Evolutionary conservation across 2,888 invertebrate species (phyloP).

Genomic region (Dicranocentrus wangi): DNA sequence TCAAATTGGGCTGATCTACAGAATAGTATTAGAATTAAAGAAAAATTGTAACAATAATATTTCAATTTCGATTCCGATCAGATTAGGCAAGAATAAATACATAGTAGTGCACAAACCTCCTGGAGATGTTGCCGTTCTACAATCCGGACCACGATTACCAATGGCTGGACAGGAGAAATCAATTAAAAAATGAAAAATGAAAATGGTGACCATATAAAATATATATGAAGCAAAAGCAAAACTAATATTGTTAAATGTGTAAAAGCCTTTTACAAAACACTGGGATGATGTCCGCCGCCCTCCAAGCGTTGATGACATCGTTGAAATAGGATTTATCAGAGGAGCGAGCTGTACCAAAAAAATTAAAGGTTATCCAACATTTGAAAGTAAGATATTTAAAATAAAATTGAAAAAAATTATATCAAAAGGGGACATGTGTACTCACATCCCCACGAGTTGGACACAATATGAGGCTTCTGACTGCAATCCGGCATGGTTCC

Average conservation of each 20-base stretch:
- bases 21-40: no score
- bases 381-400: no score
- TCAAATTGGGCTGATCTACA: no score
- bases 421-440: no score
- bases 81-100: not conserved
- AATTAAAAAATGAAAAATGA: no score
- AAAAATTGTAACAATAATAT: no score
- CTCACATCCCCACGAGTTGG: not conserved
- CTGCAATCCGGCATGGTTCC: not conserved
- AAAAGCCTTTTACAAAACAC: not conserved
- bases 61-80: no score
- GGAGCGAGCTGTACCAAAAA: no score
- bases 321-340: not conserved
- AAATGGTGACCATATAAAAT: not conserved
- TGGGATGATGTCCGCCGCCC: conserved; percentile 6
- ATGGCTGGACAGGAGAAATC: not conserved
- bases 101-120: no score
- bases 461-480: not conserved
- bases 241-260: not conserved
- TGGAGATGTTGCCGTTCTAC: conserved; percentile 8
- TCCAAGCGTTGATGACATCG: not conserved
- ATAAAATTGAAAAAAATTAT: no score
- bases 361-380: no score
- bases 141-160: conserved; percentile 24
- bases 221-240: not conserved